Base-by-base conservation (phyloP, 2,113 vertebrate genomes). In the Malaclemys terrapin region DNA sequence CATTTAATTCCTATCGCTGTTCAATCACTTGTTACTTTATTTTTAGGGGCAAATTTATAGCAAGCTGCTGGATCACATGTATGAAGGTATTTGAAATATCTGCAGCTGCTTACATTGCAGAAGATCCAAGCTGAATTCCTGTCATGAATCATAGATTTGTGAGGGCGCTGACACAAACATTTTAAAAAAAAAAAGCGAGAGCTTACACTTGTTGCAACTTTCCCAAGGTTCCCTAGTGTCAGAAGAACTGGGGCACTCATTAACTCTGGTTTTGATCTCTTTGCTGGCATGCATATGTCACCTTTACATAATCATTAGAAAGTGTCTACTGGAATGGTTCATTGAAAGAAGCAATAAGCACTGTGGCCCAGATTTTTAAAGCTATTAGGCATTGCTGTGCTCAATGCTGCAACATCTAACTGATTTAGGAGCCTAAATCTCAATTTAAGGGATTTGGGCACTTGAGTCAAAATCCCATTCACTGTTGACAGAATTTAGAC, bases 21-120 rank as follows among this genome's bases (percentile, higher is more conserved):
- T 98, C 98, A 97, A 98, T 98, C 98, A 98, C 98, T 98, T 98
- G 98, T 98, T 98, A 97, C 97, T 98, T 98, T 98, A 98, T 99
- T 98, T 99, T 98, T 99, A 98, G 98, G 98, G 98, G 94, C 97
- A 98, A 98, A 98, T 98, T 98, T 98, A 98, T 98, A 98, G 98
- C 97, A 97, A 98, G 98, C 97, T 98, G 97, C 97, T 96, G 95
- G 98, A 98, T 99, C 98, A 98, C 98, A 98, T 98, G 98, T 97
- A 98, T 98, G 96, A 94, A 98, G 98, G 96, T 97, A 99, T 99
- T 98, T 97, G 94, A 98, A 98, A 96, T 97, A 99, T 98, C 98
- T 98, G 98, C 98, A 99, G 98, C 98, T 99, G 98, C 98, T 98
- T 98, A 98, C 98, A 99, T 98, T 98, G 98, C 98, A 98, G 94